Evolutionary conservation across 2,797 vertebrate species (phyloP).

Genomic region (Enteromius paludinosus): DNA sequence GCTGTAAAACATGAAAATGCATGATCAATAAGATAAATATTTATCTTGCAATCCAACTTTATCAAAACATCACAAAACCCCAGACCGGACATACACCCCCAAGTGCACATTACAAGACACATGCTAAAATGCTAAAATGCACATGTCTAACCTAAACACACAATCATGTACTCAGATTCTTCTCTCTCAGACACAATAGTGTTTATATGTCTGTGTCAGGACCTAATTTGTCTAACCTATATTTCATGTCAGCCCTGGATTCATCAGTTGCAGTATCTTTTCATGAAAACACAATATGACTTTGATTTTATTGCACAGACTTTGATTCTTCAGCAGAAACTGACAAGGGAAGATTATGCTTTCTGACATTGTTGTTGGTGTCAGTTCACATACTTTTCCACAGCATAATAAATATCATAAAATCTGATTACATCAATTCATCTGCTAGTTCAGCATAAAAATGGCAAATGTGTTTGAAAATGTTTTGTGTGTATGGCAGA

Average conservation of each 20-base stretch:
- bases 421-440: neutral
- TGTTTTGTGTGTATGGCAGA: neutral
- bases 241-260: neutral
- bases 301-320: neutral
- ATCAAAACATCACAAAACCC: neutral
- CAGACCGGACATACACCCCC: neutral
- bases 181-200: too few relatives aligned
- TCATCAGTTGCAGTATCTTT: neutral
- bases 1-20: constrained; percentile 16
- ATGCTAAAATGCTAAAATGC: neutral
- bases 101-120: neutral
- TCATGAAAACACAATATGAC: constrained; percentile 6
- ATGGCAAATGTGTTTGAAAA: neutral
- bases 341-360: neutral
- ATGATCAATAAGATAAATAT: neutral
- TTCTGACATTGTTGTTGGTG: neutral
- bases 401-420: neutral
- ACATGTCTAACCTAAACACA: neutral
- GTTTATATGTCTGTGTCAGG: constrained; percentile 64
- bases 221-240: neutral
- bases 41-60: neutral
- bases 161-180: constrained; percentile 12
- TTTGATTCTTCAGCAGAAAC: neutral
- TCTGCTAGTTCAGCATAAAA: neutral
- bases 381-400: neutral